Evolutionary conservation across 1,140 invertebrate genomes (phyloP).

Genomic region (Dermatophagoides farinae): DNA sequence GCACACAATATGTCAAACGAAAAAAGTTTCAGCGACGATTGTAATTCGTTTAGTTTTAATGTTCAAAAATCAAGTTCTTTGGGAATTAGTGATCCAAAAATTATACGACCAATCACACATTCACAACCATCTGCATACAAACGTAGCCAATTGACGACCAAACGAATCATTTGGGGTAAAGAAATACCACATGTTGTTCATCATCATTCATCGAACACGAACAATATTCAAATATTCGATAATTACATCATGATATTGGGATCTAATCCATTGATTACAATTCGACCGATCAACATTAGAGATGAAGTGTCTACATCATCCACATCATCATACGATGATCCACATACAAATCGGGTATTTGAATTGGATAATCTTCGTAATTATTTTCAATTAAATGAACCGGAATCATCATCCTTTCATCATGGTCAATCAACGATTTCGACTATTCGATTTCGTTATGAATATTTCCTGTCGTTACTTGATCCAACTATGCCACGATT

Average conservation of each 20-base stretch:
- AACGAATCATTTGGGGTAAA: conserved; percentile 2
- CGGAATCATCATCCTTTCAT: not conserved
- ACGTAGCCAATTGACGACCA: not conserved
- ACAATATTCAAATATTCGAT: not conserved
- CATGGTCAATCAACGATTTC: not conserved
- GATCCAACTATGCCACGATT: not conserved
- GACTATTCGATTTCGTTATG: not conserved
- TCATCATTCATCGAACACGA: not conserved
- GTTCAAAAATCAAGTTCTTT: no score
- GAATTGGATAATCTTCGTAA: not conserved
- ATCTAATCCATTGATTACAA: not conserved
- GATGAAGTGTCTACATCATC: not conserved
- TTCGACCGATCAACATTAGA: not conserved
- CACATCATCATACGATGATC: not conserved
- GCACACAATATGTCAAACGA: no score
- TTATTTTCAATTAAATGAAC: not conserved
- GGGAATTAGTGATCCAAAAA: no score
- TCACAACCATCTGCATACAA: not conserved
- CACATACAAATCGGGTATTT: not conserved
- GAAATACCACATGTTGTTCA: not conserved
- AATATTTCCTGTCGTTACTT: not conserved
- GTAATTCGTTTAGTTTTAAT: no score
- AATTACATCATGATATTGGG: not conserved
- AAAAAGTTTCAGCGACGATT: no score
- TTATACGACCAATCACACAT: not conserved